phyloP scores from a whole-genome alignment of 2,888 invertebrate species.

The Lasius platythorax region DNA sequence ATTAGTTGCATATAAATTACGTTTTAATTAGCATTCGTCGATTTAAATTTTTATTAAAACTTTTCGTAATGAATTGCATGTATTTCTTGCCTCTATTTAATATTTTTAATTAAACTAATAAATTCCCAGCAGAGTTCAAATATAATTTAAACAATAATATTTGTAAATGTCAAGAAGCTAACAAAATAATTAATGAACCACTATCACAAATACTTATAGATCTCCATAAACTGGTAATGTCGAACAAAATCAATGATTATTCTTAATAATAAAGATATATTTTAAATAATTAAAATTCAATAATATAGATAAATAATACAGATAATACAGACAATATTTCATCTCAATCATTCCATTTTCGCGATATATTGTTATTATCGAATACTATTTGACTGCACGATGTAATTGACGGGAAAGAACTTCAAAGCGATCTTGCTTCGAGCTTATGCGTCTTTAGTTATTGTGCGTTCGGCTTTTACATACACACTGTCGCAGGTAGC shows the following conservation, averaged over 20 bases:
- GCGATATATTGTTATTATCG: neutral
- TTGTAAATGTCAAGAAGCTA: neutral
- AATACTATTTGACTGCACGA: conserved; percentile 18
- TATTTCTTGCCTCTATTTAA: neutral
- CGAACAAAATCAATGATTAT: neutral
- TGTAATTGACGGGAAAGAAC: conserved; percentile 42
- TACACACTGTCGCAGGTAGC: conserved; percentile 38
- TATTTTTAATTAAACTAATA: neutral
- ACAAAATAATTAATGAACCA: neutral
- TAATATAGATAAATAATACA: neutral
- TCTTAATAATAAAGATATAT: neutral
- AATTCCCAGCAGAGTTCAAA: neutral
- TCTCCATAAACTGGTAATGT: neutral
- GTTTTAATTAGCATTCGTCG: conserved; percentile 21
- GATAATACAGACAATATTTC: neutral
- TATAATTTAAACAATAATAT: neutral
- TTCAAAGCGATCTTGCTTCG: conserved; percentile 52
- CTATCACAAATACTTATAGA: neutral
- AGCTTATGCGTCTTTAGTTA: conserved; percentile 55
- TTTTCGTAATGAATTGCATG: neutral
- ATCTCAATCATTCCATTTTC: neutral
- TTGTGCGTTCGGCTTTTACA: conserved; percentile 54
- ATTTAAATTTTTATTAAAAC: conserved; percentile 8
- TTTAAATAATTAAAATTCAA: neutral
- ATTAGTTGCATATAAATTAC: conserved; percentile 14